phyloP scores from a whole-genome alignment of 1,140 invertebrate species.

The Danaus melanippus region DNA sequence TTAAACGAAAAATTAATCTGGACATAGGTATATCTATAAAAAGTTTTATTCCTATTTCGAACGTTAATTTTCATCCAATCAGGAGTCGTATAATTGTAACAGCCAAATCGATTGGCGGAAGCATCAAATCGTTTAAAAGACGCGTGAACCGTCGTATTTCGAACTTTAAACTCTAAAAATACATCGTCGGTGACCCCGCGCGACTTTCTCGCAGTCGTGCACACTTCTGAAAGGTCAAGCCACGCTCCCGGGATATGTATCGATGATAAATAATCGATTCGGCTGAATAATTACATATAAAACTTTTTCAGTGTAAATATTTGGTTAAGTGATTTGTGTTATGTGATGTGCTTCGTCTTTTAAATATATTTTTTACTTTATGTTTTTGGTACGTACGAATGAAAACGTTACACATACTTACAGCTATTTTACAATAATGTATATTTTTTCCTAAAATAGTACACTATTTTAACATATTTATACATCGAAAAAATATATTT shows the following conservation, averaged over 20 bases:
- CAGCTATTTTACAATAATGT: too few relatives aligned
- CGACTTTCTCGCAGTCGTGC: constrained; percentile 60
- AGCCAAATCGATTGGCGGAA: constrained; percentile 22
- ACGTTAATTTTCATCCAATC: too few relatives aligned
- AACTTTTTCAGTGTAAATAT: not conserved
- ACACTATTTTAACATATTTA: too few relatives aligned
- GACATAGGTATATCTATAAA: too few relatives aligned
- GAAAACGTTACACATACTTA: too few relatives aligned
- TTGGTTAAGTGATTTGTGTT: constrained; percentile 9
- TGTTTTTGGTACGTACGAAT: too few relatives aligned
- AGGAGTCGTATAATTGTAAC: too few relatives aligned
- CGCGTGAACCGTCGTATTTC: constrained; percentile 55
- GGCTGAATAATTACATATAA: constrained; percentile 6
- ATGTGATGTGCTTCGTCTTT: not conserved
- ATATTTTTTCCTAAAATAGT: too few relatives aligned
- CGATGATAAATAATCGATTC: constrained; percentile 34
- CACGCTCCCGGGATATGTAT: constrained; percentile 49
- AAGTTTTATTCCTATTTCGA: too few relatives aligned
- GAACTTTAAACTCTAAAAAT: constrained; percentile 72
- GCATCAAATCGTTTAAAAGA: constrained; percentile 26
- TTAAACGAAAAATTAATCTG: too few relatives aligned
- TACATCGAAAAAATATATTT: too few relatives aligned
- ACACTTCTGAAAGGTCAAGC: constrained; percentile 64
- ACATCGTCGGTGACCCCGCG: constrained; percentile 60
- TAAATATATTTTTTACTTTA: too few relatives aligned